Evolutionary conservation across 2,113 vertebrate species (phyloP).

Genomic region (Ovibos moschatus): DNA sequence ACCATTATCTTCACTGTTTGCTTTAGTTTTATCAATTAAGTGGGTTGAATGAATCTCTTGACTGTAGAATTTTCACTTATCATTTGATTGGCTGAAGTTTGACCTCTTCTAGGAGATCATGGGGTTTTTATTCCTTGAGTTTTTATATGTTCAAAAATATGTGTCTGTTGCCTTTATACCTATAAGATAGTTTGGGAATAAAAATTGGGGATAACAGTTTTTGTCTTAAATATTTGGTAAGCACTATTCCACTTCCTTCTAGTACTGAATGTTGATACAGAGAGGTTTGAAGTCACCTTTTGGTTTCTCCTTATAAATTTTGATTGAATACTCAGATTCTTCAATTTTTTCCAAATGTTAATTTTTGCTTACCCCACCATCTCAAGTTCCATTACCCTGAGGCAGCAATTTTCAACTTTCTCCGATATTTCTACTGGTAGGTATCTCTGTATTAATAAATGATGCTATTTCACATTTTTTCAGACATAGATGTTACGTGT

Average conservation of each 20-base stretch:
- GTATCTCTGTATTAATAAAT: background rate
- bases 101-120: background rate
- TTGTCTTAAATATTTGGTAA: background rate
- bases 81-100: background rate
- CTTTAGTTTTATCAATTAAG: background rate
- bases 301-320: background rate
- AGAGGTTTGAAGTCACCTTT: background rate
- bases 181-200: background rate
- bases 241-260: background rate
- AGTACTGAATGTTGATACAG: background rate
- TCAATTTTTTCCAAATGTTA: background rate
- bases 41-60: background rate
- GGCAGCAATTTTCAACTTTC: background rate
- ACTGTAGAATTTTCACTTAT: background rate
- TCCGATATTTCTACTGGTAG: background rate
- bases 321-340: background rate
- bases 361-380: background rate
- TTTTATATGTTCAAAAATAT: background rate
- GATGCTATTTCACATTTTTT: background rate
- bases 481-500: background rate
- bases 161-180: background rate
- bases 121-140: background rate
- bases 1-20: background rate
- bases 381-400: background rate
- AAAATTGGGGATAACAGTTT: background rate